Conservation (phyloP, 35 echinoderm and acorn worm genomes). For the Acanthaster planci region DNA sequence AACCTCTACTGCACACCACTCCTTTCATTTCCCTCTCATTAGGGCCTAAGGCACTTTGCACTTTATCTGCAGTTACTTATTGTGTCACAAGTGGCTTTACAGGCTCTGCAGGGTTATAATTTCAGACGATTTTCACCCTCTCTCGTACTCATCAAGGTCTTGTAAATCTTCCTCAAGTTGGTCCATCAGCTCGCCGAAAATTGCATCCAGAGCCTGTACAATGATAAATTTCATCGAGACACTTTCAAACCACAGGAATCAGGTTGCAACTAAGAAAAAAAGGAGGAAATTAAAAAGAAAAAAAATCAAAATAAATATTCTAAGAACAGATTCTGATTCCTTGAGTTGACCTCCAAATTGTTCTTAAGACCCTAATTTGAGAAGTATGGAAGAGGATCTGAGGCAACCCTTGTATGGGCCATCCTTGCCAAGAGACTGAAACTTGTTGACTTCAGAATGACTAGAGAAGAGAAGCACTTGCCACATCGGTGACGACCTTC, state of each 20-base stretch:
- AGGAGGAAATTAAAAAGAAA: neutral
- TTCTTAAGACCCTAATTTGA: neutral
- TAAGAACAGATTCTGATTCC: neutral
- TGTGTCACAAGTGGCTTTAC: no score
- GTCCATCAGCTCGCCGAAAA: neutral
- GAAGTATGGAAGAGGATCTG: neutral
- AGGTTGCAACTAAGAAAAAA: neutral
- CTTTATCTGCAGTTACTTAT: no score
- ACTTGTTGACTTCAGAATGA: neutral
- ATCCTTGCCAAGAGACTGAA: neutral
- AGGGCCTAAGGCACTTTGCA: no score
- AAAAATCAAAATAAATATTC: neutral
- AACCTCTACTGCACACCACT: no score
- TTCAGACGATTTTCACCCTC: no score
- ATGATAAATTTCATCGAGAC: neutral
- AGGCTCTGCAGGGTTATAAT: no score
- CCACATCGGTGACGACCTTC: conserved; percentile 6
- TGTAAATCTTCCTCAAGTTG: neutral
- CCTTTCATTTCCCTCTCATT: no score
- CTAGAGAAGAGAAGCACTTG: neutral
- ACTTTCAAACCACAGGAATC: no score
- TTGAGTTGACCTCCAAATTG: neutral
- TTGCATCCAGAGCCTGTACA: neutral
- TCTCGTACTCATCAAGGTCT: neutral
- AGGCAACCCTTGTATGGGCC: neutral